Evolutionary conservation across 2,113 vertebrate species (phyloP), one percentile per base, ranked within the genome.

Genomic region (Mormyrus iriodes): DNA sequence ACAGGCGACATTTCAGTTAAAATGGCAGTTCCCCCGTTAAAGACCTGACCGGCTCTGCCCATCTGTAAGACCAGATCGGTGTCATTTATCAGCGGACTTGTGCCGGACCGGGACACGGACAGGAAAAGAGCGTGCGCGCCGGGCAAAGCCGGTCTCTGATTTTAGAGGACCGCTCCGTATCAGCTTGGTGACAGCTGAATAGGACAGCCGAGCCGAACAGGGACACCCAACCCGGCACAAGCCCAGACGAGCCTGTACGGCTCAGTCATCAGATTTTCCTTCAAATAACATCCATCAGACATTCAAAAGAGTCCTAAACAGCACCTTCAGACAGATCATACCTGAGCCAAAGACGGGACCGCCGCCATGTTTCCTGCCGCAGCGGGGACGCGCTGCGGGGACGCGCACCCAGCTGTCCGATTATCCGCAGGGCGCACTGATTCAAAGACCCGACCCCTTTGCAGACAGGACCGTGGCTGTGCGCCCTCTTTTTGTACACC

Each of bases 341-440:
- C 97, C 97, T 98, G 97, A 91, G 94, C 93, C 90, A 97, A 94
- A 53, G 97, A 95, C 92, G 97, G 95, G 93, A 98, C 96, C 95
- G 97, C 97, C 93, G 98, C 97, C 97, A 98, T 98, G 94, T 98
- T 98, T 96, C 96, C 97, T 95, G 94, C 92, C 95, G 92, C 91
- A 86, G 89, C 94, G 93, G 89, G 93, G 91, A 91, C 90, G 95
- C 94, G 93, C 94, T 90, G 31, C 91, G 92, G 88, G 69, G 58
- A 31, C 91, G 42, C 73, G 73, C 73, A 42, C 90, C 69, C 90
- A 93, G 94, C 93, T 89, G 86, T 31, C 21, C 61, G 39, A 27
- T 44, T 49, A 51, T 24, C 39, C 42, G 58, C 39, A 88, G 53
- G 86, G 58, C 55, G 53, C 86, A 61, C 49, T 53, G 53, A 39